Evolutionary conservation across 2,888 invertebrate genomes (phyloP), one percentile per base, ranked within the genome.

Genomic region (Heliconius ethilla): DNA sequence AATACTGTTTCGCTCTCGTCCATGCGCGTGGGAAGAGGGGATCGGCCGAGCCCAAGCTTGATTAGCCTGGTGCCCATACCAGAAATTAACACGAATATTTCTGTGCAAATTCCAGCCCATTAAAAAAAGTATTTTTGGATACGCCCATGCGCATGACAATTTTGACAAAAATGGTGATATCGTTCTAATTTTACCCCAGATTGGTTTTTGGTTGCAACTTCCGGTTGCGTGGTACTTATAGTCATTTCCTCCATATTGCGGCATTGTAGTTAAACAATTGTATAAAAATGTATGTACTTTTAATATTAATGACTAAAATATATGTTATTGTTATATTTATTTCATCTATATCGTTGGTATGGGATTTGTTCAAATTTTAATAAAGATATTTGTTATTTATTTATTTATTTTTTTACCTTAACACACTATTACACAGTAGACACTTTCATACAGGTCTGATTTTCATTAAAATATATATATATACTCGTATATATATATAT

Each of bases 201-300:
- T 51, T 40, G 40, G 40, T 40, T 11, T 9, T 7, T 51, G 51
- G 7, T 51, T 51, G 51, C 51, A 51, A 51, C 2, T 22, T 51
- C 22, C 7, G 7, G 9, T 51, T 51, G 59, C 59, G 4, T 59
- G 59, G n/a, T 59, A 59, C 27, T 63, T 27, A 11, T 63, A 27
- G 25, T 2, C 6, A 27, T 13, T 6, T 27, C 22, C 29, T 40
- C 18, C 25, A 45, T 27, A 22, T 7, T 63, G 74, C 74, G 74
- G 74, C 65, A 63, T 45, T 74, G 74, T 74, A 74, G n/a, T 74
- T 74, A 74, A 74, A 63, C 7, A 22, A 22, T 63, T 74, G 55
- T 63, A 63, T 10, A 13, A 63, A 25, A 62, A 22, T 51, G 9
- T 27, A 63, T 63, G 10, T 70, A 29, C 18, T 29, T 40, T 45